Evolutionary conservation across 2,888 invertebrate genomes (phyloP), one percentile per base, ranked within the genome.

Genomic region (Agriopis marginaria): DNA sequence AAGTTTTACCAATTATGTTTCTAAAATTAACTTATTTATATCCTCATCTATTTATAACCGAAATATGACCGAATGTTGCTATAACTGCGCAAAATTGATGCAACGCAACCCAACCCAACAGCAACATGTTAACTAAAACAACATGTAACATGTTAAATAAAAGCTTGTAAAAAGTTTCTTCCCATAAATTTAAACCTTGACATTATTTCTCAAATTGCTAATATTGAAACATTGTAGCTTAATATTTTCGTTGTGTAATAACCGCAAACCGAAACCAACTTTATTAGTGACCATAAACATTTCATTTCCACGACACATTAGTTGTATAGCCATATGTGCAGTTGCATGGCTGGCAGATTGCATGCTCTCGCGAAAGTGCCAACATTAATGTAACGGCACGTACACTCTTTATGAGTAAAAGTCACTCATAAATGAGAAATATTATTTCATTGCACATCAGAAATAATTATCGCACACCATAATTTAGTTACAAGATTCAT

Each of bases 321-420:
- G 9, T 12, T 58, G 17, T 14, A 23, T 42, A 2, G 47, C 14
- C 32, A 49, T 17, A 12, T 47, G 49, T 62, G 61, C 58, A 66
- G 50, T 53, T 51, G 42, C 49, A 55, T 53, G 60, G 54, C 51
- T 69, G 62, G 42, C 32, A 67, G 64, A 69, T 67, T 72, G 72
- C 69, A 67, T 45, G 53, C 45, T 63, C 58, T 53, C 50, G 66
- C 42, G 62, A 65, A 65, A 56, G 68, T 50, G 47, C 42, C 14
- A 23, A 55, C 61, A 81, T 82, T 79, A 77, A 77, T 82, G 82
- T 64, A 54, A 42, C 12, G 63, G 62, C 85, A 83, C 81, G 85
- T 72, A 75, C 71, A 67, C 62, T 66, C 12, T 77, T 73, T 74
- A 76, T 69, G 66, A 32, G 32, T 32, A 32, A 42, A n/a, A n/a